Evolutionary conservation across 2,797 vertebrate genomes (phyloP), one percentile per base, ranked within the genome.

Genomic region (Atherinosoma microstoma): DNA sequence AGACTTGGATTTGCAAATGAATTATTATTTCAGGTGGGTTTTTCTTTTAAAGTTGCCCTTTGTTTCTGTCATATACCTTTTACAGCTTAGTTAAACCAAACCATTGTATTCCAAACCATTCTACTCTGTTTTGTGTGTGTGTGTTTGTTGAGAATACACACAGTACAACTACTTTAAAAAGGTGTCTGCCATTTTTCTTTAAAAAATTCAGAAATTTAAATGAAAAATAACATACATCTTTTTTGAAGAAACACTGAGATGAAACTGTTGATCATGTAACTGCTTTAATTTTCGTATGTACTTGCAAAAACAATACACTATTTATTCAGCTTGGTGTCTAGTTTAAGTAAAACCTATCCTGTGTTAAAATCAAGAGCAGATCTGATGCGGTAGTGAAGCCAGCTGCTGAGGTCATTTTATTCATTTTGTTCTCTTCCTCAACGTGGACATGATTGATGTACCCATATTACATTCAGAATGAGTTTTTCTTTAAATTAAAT

Each of bases 321-420:
- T 11, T 16, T 69, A 71, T 29, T 12, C 15, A 49, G 20, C 58
- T 73, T 16, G 32, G 58, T 51, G 22, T 62, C 15, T 34, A 16
- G 61, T 24, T 7, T 24, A 29, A 49, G 7, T 67, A 35, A 64
- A 49, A 49, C 20, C 7, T 9, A n/a, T 20, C 3, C 20, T 22
- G 13, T 59, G 38, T 65, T 34, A 60, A 75, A 70, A 69, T 47
- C 56, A 20, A 36, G 16, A 6, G 24, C 30, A 24, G 45, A 57
- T 68, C 56, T 40, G 34, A 71, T 73, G 65, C 16, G 58, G 29
- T 79, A 74, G 27, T 22, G 27, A 38, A 69, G 53, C 57, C 72
- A 71, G 57, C 60, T 64, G 72, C 24, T 27, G 11, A 61, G 68
- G 29, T 24, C 27, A 49, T 73, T 49, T 63, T 60, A 40, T 30